phyloP scores from a whole-genome alignment of 35 echinoderm and acorn worm species.

The Lytechinus pictus region DNA sequence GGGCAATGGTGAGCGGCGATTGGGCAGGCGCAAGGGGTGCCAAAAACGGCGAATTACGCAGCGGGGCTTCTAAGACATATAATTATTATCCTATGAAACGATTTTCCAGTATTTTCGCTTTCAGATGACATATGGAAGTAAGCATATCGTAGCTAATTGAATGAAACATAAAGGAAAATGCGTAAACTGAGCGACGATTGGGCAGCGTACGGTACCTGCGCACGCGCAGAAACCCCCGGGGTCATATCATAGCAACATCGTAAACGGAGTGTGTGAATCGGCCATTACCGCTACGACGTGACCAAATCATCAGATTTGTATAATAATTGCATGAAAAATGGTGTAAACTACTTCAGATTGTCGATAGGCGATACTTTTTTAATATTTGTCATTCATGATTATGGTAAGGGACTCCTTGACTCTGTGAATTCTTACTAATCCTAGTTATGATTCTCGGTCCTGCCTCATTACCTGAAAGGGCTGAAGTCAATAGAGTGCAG shows the following conservation, averaged over 20 bases:
- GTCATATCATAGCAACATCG: constrained; percentile 55
- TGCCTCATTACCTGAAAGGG: too few relatives aligned
- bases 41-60: too few relatives aligned
- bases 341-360: background rate
- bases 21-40: too few relatives aligned
- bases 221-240: constrained; percentile 10
- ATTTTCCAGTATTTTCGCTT: too few relatives aligned
- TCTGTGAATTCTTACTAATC: background rate
- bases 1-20: too few relatives aligned
- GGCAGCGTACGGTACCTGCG: background rate
- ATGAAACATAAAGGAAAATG: too few relatives aligned
- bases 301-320: background rate
- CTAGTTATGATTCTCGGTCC: too few relatives aligned
- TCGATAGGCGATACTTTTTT: background rate
- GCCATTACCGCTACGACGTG: background rate
- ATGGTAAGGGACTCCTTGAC: background rate
- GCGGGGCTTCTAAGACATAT: too few relatives aligned
- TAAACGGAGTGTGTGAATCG: constrained; percentile 18
- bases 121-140: too few relatives aligned
- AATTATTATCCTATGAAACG: too few relatives aligned
- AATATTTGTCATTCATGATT: background rate
- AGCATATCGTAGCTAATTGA: too few relatives aligned
- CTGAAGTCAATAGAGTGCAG: too few relatives aligned
- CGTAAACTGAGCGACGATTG: background rate
- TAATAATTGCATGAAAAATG: background rate